Evolutionary conservation across 2,113 vertebrate genomes (phyloP).

Genomic region (Podilymbus podiceps): DNA sequence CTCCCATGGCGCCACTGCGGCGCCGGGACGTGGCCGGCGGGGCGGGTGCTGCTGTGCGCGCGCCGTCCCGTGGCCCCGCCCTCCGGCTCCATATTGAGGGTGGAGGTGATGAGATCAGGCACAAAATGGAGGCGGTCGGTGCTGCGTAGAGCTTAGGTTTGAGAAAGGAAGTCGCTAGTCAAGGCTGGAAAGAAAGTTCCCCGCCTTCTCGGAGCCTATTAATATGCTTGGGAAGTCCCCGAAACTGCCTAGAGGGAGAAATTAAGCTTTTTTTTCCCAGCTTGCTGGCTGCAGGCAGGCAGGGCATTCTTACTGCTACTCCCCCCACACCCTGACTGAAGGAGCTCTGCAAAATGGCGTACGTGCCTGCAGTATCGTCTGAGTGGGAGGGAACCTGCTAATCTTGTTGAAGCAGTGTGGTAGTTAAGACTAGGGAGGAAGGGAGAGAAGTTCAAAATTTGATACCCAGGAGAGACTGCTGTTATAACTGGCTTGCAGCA

Average conservation of each 20-base stretch:
- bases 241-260: background rate
- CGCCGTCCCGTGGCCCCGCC: background rate
- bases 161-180: accelerated
- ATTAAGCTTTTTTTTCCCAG: accelerated
- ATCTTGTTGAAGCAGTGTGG: background rate
- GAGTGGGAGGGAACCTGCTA: background rate
- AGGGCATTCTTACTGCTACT: accelerated
- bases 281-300: background rate
- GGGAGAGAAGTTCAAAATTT: background rate
- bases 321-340: accelerated
- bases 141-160: accelerated
- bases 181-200: background rate
- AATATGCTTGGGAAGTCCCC: background rate
- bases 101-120: background rate
- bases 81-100: constrained; percentile 29
- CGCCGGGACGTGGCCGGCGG: background rate
- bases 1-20: background rate
- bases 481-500: background rate
- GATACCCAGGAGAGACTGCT: background rate
- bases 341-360: background rate
- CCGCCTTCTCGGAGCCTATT: accelerated
- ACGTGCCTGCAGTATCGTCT: background rate
- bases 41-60: background rate
- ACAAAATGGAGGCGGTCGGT: constrained; percentile 50
- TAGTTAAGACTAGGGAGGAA: background rate